phyloP scores from a whole-genome alignment of 2,797 vertebrate species.

The Amniataba percoides region DNA sequence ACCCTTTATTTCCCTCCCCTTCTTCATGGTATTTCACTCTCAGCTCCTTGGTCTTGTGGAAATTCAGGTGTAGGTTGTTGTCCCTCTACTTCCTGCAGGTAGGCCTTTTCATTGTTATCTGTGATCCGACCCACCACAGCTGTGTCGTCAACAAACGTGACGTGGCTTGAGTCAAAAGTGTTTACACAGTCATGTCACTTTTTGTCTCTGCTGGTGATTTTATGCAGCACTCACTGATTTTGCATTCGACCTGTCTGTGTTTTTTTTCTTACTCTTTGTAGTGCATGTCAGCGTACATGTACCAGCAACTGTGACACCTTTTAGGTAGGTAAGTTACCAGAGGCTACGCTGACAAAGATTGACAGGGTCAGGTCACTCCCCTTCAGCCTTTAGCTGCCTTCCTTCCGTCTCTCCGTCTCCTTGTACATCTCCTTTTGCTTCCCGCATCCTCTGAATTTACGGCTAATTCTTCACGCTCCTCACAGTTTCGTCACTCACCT shows the following conservation, averaged over 20 bases:
- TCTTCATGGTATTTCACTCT: no score
- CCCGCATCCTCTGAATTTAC: slow-evolving; percentile 40
- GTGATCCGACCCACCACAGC: no score
- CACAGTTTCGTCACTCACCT: slow-evolving; percentile 66
- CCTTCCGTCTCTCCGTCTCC: slow-evolving; percentile 46
- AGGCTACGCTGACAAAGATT: slow-evolving; percentile 19
- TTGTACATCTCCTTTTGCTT: slow-evolving; percentile 42
- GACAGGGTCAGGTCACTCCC: slow-evolving; percentile 46
- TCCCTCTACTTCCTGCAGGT: no score
- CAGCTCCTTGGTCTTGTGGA: no score
- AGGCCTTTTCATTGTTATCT: no score
- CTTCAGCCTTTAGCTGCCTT: slow-evolving; percentile 37
- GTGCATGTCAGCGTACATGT: neutral
- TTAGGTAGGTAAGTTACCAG: slow-evolving; percentile 34
- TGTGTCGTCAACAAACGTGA: no score
- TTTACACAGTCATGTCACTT: no score
- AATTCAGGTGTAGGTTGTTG: no score
- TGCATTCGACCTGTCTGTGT: slow-evolving; percentile 3
- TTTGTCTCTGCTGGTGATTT: slow-evolving; percentile 19
- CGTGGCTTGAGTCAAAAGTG: no score
- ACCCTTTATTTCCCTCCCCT: no score
- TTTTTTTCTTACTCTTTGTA: slow-evolving; percentile 5
- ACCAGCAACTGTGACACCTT: slow-evolving; percentile 38
- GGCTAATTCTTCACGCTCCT: slow-evolving; percentile 41
- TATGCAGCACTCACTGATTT: slow-evolving; percentile 32